These are phyloP conservation scores for Selenia dentaria DNA, from an alignment of 2,888 invertebrate species.

Conservation along the genomic window DNA sequence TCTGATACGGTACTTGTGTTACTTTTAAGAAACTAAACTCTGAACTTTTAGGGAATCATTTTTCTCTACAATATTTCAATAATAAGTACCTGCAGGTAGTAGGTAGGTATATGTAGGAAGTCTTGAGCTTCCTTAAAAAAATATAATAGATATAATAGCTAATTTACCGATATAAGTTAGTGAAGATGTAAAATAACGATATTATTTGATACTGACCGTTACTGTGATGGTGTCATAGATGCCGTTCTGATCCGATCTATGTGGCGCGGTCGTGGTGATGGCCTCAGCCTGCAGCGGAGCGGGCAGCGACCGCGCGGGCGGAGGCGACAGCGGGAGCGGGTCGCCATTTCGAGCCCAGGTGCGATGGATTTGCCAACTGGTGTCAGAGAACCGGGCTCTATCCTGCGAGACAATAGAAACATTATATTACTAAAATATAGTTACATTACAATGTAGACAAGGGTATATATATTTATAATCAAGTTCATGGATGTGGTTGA, in stretches of 20 bases:
- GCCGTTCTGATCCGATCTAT: slow-evolving; percentile 67
- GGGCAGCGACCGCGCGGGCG: slow-evolving; percentile 53
- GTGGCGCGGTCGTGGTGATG: slow-evolving; percentile 45
- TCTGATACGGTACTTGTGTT: too few species aligned
- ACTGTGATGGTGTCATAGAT: slow-evolving; percentile 80
- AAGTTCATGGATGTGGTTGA: too few species aligned
- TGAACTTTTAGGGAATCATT: too few species aligned
- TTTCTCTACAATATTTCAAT: too few species aligned
- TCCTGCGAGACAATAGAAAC: slow-evolving; percentile 71
- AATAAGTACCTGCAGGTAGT: too few species aligned
- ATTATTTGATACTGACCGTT: slow-evolving; percentile 60
- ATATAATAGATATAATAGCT: background rate
- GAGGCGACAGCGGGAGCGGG: slow-evolving; percentile 68
- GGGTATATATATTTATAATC: too few species aligned
- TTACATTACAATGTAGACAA: too few species aligned
- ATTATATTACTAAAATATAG: background rate
- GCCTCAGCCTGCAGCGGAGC: slow-evolving; percentile 50
- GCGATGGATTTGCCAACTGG: slow-evolving; percentile 90
- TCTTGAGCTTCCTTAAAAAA: background rate
- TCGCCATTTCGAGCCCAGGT: slow-evolving; percentile 86
- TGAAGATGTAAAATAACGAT: too few species aligned
- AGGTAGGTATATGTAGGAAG: too few species aligned
- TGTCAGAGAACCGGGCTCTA: slow-evolving; percentile 88
- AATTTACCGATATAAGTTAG: background rate
- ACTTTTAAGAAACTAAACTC: too few species aligned